Base-by-base conservation (phyloP, 2,113 vertebrate species). In the Cavia porcellus region DNA sequence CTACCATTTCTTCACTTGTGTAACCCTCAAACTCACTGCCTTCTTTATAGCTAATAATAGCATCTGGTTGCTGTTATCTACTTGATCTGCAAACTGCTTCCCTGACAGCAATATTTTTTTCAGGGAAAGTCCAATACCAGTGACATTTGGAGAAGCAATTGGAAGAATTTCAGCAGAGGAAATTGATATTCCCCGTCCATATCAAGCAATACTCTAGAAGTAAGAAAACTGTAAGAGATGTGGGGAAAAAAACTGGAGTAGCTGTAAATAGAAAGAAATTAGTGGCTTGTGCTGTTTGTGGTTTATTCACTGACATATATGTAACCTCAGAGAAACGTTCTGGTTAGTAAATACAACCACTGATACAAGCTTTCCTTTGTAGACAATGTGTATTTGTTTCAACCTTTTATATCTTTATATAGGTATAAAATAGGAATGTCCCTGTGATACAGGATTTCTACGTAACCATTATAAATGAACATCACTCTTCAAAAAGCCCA, bases 81-180 rank as follows among this genome's bases (percentile, higher is more conserved):
- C 92, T 94, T 55, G 74, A 96, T 96, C 86, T 94, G 96, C 95
- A 93, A 94, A 97, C 94, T 79, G 70, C 75, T 93, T 96, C 52
- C 57, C 81, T 95, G 92, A 92, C 93, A 98, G 96, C 83, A 80
- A 24, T 64, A n/a, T 59, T 91, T 42, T 85, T 84, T 47, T 35
- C 59, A 86, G 66, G 72, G 61, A 89, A 96, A 95, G 82, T 61
- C 86, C 89, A 95, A 94, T 74, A 89, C 57, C 20, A 86, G 92
- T 97, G 96, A 94, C 95, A 93, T 97, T 97, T 93, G 83, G 90
- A 95, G 50, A 97, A 84, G 90, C 79, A 94, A 96, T 81, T 79
- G 84, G 77, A 97, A 96, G 38, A 86, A 90, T 91, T 97, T 95
- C 72, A 89, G 79, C 19, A 80, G 20, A 95, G 92, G 87, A 96